Percentiles rank a stretch among this genome's conserved stretches.
These are phyloP conservation scores for Rhyacophila evoluta DNA, from an alignment of 2,888 invertebrate genomes.

Conservation along the genomic window DNA sequence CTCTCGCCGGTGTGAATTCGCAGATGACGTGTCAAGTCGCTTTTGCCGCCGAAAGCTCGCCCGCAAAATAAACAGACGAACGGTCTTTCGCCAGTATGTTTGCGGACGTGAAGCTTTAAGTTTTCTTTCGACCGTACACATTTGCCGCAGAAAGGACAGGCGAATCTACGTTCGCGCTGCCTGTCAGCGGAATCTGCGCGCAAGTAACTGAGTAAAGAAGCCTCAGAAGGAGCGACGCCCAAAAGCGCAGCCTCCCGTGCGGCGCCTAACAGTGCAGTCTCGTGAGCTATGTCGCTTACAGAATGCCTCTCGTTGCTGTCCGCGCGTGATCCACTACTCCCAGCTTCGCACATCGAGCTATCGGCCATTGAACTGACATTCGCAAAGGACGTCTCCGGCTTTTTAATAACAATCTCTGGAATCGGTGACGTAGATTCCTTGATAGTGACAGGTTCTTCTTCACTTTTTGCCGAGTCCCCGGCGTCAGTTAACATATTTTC, in stretches of 20 bases:
- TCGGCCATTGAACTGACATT: slow-evolving; percentile 70
- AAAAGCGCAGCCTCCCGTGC: slow-evolving; percentile 56
- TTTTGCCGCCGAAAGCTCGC: slow-evolving; percentile 89
- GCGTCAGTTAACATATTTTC: slow-evolving; percentile 48
- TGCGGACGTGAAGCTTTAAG: slow-evolving; percentile 87
- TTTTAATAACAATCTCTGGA: slow-evolving; percentile 58
- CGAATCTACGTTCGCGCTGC: slow-evolving; percentile 82
- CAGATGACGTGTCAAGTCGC: slow-evolving; percentile 86
- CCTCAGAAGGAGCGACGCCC: slow-evolving; percentile 66
- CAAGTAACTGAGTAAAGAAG: slow-evolving; percentile 75
- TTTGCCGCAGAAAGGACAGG: slow-evolving; percentile 91
- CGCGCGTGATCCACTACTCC: slow-evolving; percentile 66
- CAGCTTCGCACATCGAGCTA: slow-evolving; percentile 67
- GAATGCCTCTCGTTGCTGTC: slow-evolving; percentile 65
- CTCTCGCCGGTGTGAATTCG: slow-evolving; percentile 91
- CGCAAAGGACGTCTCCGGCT: slow-evolving; percentile 68
- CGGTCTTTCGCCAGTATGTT: slow-evolving; percentile 89
- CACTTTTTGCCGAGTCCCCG: slow-evolving; percentile 53
- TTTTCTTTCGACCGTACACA: slow-evolving; percentile 91
- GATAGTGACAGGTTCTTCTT: slow-evolving; percentile 57
- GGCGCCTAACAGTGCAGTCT: slow-evolving; percentile 67
- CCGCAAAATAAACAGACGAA: slow-evolving; percentile 92
- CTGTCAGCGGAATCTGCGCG: slow-evolving; percentile 72
- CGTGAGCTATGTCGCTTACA: slow-evolving; percentile 33
- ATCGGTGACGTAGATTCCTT: slow-evolving; percentile 55